Evolutionary conservation across 1,140 invertebrate species (phyloP).

Genomic region (Diachasmimorpha longicaudata): DNA sequence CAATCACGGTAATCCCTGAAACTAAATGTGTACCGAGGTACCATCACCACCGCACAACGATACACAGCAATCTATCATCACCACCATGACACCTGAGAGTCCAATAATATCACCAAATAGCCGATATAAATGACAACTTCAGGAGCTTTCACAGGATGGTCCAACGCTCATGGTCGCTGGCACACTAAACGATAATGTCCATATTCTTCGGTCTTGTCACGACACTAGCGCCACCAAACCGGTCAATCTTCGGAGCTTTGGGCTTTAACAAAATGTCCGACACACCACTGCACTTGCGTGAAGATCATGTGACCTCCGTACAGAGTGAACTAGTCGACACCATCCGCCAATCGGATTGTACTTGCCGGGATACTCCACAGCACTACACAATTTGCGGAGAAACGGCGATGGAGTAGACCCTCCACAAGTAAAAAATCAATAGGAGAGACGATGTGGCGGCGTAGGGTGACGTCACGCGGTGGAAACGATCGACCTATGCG

Average conservation of each 20-base stretch:
- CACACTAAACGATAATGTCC: constrained; percentile 9
- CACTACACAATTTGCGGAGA: background rate
- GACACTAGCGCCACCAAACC: background rate
- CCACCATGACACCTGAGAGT: background rate
- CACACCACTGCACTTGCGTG: background rate
- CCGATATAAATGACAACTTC: background rate
- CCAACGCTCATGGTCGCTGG: constrained; percentile 12
- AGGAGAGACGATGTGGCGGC: constrained; percentile 39
- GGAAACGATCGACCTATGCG: constrained; percentile 58
- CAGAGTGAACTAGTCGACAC: background rate
- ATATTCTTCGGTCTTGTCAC: background rate
- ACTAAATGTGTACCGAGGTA: background rate
- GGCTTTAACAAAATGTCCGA: background rate
- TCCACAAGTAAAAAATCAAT: constrained; percentile 52
- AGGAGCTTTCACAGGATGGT: background rate
- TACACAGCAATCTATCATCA: background rate
- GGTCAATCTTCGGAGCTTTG: background rate
- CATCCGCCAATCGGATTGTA: constrained; percentile 14
- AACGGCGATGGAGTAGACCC: background rate
- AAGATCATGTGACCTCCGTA: too few relatives aligned
- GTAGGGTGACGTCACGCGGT: constrained; percentile 55
- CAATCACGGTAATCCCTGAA: background rate
- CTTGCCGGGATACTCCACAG: background rate
- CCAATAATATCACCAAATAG: background rate
- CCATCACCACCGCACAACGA: background rate